Base-by-base conservation (phyloP, 2,888 invertebrate genomes). In the Cecidostiba fungosa region DNA sequence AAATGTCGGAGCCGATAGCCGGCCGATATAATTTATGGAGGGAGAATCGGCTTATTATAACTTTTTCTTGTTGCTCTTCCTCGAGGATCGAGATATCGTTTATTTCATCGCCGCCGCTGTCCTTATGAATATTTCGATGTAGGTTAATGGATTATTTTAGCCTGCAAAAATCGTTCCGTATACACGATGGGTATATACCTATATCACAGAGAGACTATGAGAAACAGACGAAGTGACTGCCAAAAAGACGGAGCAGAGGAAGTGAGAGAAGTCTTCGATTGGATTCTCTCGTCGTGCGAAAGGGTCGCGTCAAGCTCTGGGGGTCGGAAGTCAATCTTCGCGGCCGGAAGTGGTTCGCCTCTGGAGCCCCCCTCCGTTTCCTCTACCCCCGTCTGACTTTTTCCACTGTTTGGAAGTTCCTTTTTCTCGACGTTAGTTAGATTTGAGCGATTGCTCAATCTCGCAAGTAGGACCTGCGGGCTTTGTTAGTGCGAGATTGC, bases 241-340 rank as follows among this genome's bases (percentile, higher is more conserved):
- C 77, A 36, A 59, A 77, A 59, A 77, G 36, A 39, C 23, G 47
- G 77, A 78, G 39, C n/a, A n/a, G n/a, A n/a, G n/a, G n/a, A n/a
- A 29, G 29, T 8, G 14, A 19, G n/a, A 29, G 19, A 12, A 12
- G 70, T 36, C 59, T 77, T 59, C 59, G 59, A 77, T 77, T 77
- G 54, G 32, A 36, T 47, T 81, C 59, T 81, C 23, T 73, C 69
- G 23, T 23, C 79, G 59, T 23, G 84, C 85, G 87, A 87, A 84
- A 84, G 86, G 88, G 85, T 88, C 85, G 82, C 50, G 54, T 87
- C 88, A 85, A 87, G 89, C 85, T 62, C 85, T 87, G 88, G 88
- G 89, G 90, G 90, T 90, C 91, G 91, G 92, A 91, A 91, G 91
- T 91, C 91, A 91, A 92, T 92, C 91, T 92, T 90, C 91, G 90